Evolutionary conservation across 1,140 invertebrate species (phyloP), one percentile per base, ranked within the genome.

Genomic region (Reticulitermes speratus): DNA sequence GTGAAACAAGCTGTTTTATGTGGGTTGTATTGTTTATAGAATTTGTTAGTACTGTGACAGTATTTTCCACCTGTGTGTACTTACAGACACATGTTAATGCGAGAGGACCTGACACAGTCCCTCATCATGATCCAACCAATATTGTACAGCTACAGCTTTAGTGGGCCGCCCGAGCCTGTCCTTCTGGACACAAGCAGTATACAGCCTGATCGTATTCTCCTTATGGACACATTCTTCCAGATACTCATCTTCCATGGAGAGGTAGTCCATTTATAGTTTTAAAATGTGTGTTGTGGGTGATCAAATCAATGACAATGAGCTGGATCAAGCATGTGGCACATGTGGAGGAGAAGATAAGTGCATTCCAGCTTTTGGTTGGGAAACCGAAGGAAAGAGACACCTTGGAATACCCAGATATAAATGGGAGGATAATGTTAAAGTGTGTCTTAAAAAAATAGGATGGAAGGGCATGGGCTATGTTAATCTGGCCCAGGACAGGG

Each of bases 211-310:
- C 94, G 97, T 87, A 99, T 99, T 90, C 93, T 99, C 9, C 94
- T 99, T 25, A 99, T 99, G 98, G 99, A 99, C 90, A 99, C 99
- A 11, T 99, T 99, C 92, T 99, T 99, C 95, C 98, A 99, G 91
- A 98, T 99, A 89, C 94, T 99, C 38, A 99, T 99, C 89, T 99
- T 99, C 92, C 98, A 99, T 90, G 99, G 99, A 92, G 98, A 99
- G 93, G 97, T 97, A 91, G 23, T 9, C 19, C 25, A n/a, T 82
- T 38, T 32, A 82, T 82, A n/a, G 6, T n/a, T 44, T n/a, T 82
- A 44, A n/a, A 14, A 44, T 82, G 21, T 82, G 81, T 44, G 12
- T 8, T 1, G 11, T 12, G 11, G n/a, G 21, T 30, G n/a, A 14
- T 38, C 38, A 2, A 2, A 5, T 38, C 38, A 38, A 5, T 38